These are phyloP conservation scores for Eupithecia inturbata DNA, from an alignment of 2,888 invertebrate species.

Conservation along the genomic window DNA sequence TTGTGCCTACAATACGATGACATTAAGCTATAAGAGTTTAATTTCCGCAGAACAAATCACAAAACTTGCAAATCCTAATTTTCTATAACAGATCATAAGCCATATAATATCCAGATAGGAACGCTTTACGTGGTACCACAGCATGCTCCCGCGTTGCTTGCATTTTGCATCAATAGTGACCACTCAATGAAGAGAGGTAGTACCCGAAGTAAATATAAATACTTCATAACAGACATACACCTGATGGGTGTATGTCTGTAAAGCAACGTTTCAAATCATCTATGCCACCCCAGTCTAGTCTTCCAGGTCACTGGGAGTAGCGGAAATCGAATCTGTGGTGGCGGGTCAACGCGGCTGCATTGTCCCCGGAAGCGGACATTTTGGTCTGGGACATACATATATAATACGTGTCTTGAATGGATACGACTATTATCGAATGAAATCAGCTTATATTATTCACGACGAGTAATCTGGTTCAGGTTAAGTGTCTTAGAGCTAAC, in stretches of 20 bases:
- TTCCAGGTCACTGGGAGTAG: conserved; percentile 23
- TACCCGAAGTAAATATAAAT: background rate
- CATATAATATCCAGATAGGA: too few species aligned
- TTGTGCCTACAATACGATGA: too few species aligned
- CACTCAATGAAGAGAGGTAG: background rate
- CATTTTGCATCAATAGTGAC: background rate
- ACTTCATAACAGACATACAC: background rate
- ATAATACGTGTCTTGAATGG: conserved; percentile 1
- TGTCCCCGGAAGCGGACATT: conserved; percentile 2
- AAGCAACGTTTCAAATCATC: background rate
- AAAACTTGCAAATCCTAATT: background rate
- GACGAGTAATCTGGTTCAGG: background rate
- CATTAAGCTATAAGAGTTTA: too few species aligned
- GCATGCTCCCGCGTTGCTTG: background rate
- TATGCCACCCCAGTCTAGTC: background rate
- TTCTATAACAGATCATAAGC: background rate
- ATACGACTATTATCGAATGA: conserved; percentile 4
- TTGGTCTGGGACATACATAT: background rate
- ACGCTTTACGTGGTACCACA: too few species aligned
- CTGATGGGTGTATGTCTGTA: background rate
- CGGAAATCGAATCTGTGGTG: conserved; percentile 21
- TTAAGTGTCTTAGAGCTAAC: background rate
- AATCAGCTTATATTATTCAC: conserved; percentile 3
- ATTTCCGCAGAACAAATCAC: too few species aligned
- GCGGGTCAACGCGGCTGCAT: background rate